Evolutionary conservation across 1,140 invertebrate species (phyloP).

Genomic region (Onthophagus taurus): DNA sequence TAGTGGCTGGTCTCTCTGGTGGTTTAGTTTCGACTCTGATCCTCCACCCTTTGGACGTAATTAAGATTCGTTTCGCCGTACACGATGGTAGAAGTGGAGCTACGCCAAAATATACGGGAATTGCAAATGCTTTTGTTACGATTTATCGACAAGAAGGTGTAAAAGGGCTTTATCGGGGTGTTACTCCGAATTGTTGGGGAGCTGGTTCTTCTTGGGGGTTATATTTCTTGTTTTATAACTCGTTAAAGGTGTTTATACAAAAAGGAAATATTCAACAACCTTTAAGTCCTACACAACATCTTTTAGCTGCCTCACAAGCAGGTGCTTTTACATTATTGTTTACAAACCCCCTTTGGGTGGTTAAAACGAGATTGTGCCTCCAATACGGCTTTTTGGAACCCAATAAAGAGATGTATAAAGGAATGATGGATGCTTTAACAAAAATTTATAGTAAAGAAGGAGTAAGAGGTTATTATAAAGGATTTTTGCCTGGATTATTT

Average conservation of each 20-base stretch:
- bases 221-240: conserved; percentile 96
- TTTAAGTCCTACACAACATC: conserved; percentile 74
- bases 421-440: conserved; percentile 79
- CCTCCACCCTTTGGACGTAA: conserved; percentile 86
- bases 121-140: conserved; percentile 72
- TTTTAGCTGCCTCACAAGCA: conserved; percentile 83
- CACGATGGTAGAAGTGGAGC: conserved; percentile 74
- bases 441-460: conserved; percentile 90
- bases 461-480: conserved; percentile 85
- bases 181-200: conserved; percentile 91
- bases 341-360: conserved; percentile 97
- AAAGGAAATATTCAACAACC: conserved; percentile 65
- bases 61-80: conserved; percentile 96
- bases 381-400: conserved; percentile 48
- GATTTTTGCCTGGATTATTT: conserved; percentile 93
- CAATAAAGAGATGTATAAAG: conserved; percentile 57
- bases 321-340: conserved; percentile 83
- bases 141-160: conserved; percentile 84
- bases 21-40: conserved; percentile 86
- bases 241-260: conserved; percentile 81
- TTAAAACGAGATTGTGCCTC: conserved; percentile 85
- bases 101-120: conserved; percentile 78
- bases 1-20: conserved; percentile 87
- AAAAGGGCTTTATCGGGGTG: conserved; percentile 85
- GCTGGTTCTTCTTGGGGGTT: conserved; percentile 95